Conservation (phyloP, 2,797 vertebrate genomes). For the Cossypha caffra region DNA sequence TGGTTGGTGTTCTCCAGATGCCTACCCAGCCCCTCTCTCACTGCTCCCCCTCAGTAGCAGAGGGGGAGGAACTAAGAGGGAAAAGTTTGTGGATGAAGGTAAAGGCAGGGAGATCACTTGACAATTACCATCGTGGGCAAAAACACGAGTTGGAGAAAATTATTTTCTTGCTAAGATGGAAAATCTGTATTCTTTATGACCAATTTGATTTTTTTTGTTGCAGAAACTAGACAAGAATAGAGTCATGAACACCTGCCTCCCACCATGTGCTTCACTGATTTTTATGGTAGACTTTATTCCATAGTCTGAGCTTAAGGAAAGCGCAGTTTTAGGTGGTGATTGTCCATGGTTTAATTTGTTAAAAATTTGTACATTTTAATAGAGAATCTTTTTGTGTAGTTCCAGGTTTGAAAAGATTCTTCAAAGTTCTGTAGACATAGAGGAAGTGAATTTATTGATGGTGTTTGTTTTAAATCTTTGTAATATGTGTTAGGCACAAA, state of each 20-base stretch:
- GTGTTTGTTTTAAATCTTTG: neutral
- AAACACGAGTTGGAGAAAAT: neutral
- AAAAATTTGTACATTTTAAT: neutral
- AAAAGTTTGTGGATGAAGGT: neutral
- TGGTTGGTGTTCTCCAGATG: neutral
- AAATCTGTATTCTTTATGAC: neutral
- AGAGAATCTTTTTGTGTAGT: neutral
- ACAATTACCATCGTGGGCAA: neutral
- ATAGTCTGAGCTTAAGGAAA: neutral
- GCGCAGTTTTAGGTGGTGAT: neutral
- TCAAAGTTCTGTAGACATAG: neutral
- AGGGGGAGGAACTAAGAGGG: neutral
- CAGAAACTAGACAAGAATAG: neutral
- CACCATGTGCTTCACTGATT: rapidly evolving
- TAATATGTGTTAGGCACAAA: neutral
- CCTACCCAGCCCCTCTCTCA: neutral
- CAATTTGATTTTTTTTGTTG: neutral
- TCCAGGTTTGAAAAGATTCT: neutral
- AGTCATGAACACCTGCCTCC: rapidly evolving
- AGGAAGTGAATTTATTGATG: neutral
- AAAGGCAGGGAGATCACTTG: neutral
- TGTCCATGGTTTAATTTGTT: rapidly evolving
- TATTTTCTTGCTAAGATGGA: neutral
- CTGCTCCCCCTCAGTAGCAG: rapidly evolving
- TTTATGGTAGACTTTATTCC: neutral